Conservation (phyloP, 1,140 invertebrate species). For the Drosophila asahinai region DNA sequence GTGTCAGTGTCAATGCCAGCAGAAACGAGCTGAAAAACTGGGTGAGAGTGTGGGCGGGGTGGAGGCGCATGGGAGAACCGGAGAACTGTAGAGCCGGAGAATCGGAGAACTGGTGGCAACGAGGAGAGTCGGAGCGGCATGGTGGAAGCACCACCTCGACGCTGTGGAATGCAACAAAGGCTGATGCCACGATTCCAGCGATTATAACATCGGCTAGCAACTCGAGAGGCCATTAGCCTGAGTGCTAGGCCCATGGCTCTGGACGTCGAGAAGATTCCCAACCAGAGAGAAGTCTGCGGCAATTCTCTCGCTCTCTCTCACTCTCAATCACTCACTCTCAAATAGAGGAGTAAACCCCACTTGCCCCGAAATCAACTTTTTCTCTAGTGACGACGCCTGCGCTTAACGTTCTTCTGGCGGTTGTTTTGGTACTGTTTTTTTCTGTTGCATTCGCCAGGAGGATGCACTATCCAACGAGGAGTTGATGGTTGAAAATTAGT, state of each 20-base stretch:
- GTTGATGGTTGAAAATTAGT: not conserved
- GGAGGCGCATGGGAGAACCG: conserved; percentile 2
- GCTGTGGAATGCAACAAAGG: conserved; percentile 48
- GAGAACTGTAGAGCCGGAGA: conserved; percentile 3
- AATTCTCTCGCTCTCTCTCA: conserved; percentile 1
- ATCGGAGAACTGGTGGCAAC: not conserved
- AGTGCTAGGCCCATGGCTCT: conserved; percentile 37
- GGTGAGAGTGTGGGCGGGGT: conserved; percentile 58
- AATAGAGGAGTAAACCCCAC: conserved; percentile 1
- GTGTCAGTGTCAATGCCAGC: conserved; percentile 73
- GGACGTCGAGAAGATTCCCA: conserved; percentile 9
- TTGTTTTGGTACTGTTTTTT: conserved; percentile 14
- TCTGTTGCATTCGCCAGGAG: conserved; percentile 16
- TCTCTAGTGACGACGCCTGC: conserved; percentile 51
- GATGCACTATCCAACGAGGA: not conserved
- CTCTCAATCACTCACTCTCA: not conserved
- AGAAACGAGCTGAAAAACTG: conserved; percentile 45
- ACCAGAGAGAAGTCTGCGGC: conserved; percentile 25
- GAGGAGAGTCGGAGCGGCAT: not conserved
- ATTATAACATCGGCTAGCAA: conserved; percentile 67
- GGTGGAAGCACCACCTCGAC: conserved; percentile 1
- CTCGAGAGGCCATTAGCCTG: conserved; percentile 73
- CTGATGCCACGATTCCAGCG: conserved; percentile 44
- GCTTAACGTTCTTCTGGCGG: conserved; percentile 23
- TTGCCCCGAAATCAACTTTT: conserved; percentile 1